Evolutionary conservation across 2,888 invertebrate species (phyloP).

Genomic region (Linnaemya tessellans): DNA sequence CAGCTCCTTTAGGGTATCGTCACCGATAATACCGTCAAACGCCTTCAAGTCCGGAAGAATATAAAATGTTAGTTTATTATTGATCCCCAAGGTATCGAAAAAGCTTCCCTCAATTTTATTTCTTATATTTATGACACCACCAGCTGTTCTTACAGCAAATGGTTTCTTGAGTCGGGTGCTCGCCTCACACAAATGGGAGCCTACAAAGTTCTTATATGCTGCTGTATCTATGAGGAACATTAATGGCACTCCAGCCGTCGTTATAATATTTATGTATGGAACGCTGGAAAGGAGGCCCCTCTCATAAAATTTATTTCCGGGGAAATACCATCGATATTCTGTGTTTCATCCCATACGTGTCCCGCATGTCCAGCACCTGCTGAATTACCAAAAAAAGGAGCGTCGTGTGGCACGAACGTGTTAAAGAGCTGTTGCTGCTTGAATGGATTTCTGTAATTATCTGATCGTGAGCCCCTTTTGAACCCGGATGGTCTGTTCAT

Average conservation of each 20-base stretch:
- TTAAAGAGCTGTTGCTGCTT: background rate
- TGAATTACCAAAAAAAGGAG: background rate
- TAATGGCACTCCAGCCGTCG: no score
- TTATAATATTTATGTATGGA: no score
- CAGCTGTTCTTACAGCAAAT: background rate
- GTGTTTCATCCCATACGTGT: background rate
- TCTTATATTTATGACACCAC: background rate
- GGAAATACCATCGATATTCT: no score
- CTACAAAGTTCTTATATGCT: slow-evolving; percentile 1
- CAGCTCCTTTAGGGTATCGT: background rate
- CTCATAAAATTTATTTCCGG: no score
- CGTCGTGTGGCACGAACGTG: background rate
- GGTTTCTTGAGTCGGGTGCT: background rate
- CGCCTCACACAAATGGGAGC: background rate
- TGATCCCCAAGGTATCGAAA: background rate
- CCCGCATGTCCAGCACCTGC: background rate
- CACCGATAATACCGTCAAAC: slow-evolving; percentile 13
- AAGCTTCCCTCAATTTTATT: background rate
- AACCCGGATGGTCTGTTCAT: background rate
- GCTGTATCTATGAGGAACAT: no score
- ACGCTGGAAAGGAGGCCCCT: no score
- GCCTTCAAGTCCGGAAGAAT: background rate
- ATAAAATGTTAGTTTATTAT: background rate
- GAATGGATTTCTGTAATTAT: background rate
- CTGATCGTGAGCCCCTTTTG: background rate